phyloP scores from a whole-genome alignment of 2,797 vertebrate species.

The Anguilla obscura region DNA sequence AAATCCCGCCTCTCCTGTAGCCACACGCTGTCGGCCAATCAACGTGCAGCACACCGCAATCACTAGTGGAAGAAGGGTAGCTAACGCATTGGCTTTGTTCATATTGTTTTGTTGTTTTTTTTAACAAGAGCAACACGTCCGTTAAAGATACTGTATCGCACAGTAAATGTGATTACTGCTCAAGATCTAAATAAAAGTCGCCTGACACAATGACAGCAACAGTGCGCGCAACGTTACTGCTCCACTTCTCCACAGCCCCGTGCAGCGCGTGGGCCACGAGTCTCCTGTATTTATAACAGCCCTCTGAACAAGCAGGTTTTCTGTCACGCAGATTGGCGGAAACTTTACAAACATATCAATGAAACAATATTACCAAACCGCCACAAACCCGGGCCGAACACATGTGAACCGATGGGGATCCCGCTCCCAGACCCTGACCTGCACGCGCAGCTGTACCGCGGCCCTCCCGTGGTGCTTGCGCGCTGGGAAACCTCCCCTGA shows the following conservation, averaged over 20 bases:
- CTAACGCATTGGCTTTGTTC: constrained; percentile 1
- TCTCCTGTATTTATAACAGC: background rate
- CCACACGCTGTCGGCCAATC: background rate
- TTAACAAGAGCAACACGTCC: background rate
- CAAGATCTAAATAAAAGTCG: background rate
- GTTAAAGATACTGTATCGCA: background rate
- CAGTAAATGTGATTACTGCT: background rate
- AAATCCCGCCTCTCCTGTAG: background rate
- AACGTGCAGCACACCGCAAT: background rate
- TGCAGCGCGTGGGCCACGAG: constrained; percentile 53
- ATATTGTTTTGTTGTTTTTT: background rate
- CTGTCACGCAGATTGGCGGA: background rate
- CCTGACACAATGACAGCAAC: background rate
- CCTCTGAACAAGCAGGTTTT: background rate
- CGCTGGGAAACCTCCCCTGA: background rate
- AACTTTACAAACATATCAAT: background rate
- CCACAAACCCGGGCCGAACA: background rate
- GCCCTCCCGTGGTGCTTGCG: background rate
- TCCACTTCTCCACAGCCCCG: background rate
- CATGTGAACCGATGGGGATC: background rate
- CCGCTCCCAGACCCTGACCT: background rate
- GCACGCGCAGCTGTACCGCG: background rate
- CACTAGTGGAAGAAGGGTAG: background rate
- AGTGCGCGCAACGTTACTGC: background rate
- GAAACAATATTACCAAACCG: background rate